Percentiles rank a stretch among this genome's conserved stretches.
Conservation (phyloP, 2,888 invertebrate species). For the Lymantria monacha region DNA sequence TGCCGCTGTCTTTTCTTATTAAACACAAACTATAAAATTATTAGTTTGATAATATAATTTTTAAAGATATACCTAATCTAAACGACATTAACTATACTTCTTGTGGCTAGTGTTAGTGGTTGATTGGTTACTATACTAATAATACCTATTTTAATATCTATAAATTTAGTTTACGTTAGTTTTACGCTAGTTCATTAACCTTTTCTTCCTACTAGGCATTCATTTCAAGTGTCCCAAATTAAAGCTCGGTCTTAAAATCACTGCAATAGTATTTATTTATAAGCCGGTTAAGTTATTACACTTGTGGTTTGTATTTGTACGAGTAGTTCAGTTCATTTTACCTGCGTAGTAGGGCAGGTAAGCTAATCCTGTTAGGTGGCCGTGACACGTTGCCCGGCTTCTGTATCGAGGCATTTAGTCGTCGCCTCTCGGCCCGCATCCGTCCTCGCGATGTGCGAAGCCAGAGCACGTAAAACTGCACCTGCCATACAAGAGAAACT, state of each 20-base stretch:
- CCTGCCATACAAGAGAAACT: slow-evolving; percentile 78
- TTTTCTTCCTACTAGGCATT: no score
- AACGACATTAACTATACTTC: no score
- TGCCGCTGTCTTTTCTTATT: no score
- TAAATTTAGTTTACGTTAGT: no score
- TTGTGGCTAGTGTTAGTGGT: no score
- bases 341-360: slow-evolving; percentile 77
- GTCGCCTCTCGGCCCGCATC: slow-evolving; percentile 54
- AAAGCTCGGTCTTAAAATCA: not conserved
- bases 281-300: slow-evolving; percentile 64
- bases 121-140: no score
- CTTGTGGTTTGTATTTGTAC: slow-evolving; percentile 43
- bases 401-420: slow-evolving; percentile 65
- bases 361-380: slow-evolving; percentile 80
- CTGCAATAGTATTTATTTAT: not conserved
- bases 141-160: no score
- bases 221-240: no score
- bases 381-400: slow-evolving; percentile 79
- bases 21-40: no score
- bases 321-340: slow-evolving; percentile 60
- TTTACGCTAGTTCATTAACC: no score
- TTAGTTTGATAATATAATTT: no score
- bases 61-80: no score
- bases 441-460: slow-evolving; percentile 72
- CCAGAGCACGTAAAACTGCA: slow-evolving; percentile 67